Percentiles rank a stretch among this genome's conserved stretches.
Evolutionary conservation across 2,113 vertebrate genomes (phyloP).

Genomic region (Amblyopsis rosae): DNA sequence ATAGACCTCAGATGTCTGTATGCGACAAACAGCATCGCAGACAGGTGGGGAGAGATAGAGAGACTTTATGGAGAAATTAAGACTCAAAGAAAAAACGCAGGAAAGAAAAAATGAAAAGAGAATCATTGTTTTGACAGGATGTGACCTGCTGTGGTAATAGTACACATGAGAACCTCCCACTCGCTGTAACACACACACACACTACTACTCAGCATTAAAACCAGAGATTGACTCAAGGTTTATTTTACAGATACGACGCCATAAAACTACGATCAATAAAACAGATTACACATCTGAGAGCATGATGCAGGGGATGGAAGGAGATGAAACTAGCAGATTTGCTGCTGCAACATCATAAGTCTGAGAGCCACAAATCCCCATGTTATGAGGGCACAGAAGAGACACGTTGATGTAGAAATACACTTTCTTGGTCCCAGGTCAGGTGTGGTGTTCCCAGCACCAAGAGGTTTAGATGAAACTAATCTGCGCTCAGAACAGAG

Average conservation of each 20-base stretch:
- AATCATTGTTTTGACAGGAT: not conserved
- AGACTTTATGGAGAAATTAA: not conserved
- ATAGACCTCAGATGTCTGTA: conserved; percentile 35
- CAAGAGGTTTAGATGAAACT: too few species aligned
- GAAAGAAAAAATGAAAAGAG: not conserved
- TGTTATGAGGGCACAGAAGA: not conserved
- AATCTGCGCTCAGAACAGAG: too few species aligned
- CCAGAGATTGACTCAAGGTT: too few species aligned
- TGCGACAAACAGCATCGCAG: not conserved
- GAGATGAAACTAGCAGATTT: not conserved
- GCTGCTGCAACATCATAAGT: not conserved
- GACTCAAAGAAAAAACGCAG: not conserved
- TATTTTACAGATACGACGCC: too few species aligned
- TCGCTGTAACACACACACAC: too few species aligned
- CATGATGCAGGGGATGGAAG: not conserved
- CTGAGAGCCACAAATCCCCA: not conserved
- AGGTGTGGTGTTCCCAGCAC: too few species aligned
- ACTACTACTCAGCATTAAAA: too few species aligned
- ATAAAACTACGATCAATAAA: too few species aligned
- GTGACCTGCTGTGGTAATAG: too few species aligned
- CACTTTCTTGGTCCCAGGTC: not conserved
- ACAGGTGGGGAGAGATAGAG: not conserved
- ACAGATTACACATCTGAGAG: not conserved
- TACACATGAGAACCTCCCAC: too few species aligned
- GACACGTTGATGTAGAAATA: not conserved